A percentile compares a stretch with the other conserved stretches of the same genome.
These are phyloP conservation scores for Beroe forskalii DNA, from an alignment of 37 sponge, comb jelly and placozoan species.

Conservation along the genomic window DNA sequence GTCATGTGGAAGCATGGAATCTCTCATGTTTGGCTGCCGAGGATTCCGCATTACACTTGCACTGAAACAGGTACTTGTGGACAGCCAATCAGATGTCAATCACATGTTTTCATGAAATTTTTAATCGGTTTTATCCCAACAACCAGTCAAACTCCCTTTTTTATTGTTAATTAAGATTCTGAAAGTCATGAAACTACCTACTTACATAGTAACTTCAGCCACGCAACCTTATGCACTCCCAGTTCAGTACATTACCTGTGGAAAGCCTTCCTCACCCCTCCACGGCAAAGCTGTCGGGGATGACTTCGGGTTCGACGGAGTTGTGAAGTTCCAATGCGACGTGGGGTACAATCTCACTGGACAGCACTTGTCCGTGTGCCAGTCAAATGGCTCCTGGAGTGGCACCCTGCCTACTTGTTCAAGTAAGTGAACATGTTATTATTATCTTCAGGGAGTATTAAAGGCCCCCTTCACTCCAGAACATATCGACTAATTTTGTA, in stretches of 20 bases:
- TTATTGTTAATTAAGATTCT: too few species aligned
- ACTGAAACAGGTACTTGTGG: slow-evolving; percentile 14
- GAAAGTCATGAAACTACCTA: too few species aligned
- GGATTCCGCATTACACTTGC: slow-evolving; percentile 14
- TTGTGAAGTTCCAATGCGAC: slow-evolving; percentile 9
- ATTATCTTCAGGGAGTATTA: too few species aligned
- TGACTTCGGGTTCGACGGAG: background rate
- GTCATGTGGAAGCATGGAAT: slow-evolving; percentile 37
- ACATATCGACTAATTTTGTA: too few species aligned
- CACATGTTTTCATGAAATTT: too few species aligned
- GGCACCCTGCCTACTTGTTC: background rate
- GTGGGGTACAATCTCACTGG: slow-evolving; percentile 6
- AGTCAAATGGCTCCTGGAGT: slow-evolving; percentile 35
- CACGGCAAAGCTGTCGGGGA: background rate
- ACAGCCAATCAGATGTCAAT: too few species aligned
- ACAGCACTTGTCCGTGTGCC: background rate
- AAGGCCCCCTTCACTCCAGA: too few species aligned
- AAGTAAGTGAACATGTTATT: slow-evolving; percentile 1
- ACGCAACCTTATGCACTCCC: too few species aligned
- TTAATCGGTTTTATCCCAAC: too few species aligned
- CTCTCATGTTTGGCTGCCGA: slow-evolving; percentile 19
- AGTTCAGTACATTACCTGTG: slow-evolving; percentile 19
- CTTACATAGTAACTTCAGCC: too few species aligned
- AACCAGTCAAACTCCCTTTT: too few species aligned
- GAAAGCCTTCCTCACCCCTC: background rate